Percentiles rank a stretch among this genome's conserved stretches.
Conservation (phyloP, 1,140 invertebrate genomes). For the Conus ventricosus region DNA sequence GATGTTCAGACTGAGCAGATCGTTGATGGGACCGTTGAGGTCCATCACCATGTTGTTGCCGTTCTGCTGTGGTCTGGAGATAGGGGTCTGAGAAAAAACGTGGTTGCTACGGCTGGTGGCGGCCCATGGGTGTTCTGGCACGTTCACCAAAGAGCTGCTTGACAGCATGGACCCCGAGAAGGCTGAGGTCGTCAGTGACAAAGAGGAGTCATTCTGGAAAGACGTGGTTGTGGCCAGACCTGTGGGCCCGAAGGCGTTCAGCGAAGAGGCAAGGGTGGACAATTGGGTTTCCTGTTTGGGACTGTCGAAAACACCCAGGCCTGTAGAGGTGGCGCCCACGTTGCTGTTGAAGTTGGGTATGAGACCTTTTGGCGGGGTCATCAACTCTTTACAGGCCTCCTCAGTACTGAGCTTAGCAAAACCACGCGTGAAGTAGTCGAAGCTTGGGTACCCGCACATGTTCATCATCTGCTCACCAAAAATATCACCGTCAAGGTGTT, state of each 20-base stretch:
- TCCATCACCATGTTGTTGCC: neutral
- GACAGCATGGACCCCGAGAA: neutral
- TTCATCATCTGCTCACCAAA: neutral
- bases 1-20: neutral
- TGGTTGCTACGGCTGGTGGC: neutral
- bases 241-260: neutral
- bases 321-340: neutral
- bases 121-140: neutral
- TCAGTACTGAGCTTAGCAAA: too few species aligned
- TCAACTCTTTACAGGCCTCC: neutral
- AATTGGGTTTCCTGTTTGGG: neutral
- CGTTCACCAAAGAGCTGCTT: neutral
- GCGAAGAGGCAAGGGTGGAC: neutral
- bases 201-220: neutral
- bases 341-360: neutral
- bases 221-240: constrained; percentile 6
- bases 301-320: neutral
- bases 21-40: neutral
- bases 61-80: neutral
- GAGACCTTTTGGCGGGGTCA: neutral
- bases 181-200: neutral
- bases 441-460: neutral
- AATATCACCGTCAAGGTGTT: neutral
- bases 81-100: neutral
- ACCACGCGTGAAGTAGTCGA: neutral